Evolutionary conservation across 1,140 invertebrate species (phyloP).

Genomic region (Panonychus citri): DNA sequence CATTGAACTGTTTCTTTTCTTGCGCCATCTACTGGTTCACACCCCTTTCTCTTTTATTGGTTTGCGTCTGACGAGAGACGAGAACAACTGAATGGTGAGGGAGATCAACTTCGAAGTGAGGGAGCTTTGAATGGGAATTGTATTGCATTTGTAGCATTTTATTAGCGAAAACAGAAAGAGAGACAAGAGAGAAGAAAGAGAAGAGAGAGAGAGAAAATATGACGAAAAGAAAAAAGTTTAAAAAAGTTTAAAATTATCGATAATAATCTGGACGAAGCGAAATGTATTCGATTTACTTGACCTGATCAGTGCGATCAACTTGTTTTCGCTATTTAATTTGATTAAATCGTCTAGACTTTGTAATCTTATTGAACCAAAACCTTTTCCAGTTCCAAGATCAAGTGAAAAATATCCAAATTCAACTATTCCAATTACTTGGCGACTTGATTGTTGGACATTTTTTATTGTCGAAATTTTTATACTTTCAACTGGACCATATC

Average conservation of each 20-base stretch:
- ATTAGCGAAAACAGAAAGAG: no score
- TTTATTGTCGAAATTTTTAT: background rate
- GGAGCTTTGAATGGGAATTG: no score
- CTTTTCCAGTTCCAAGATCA: slow-evolving; percentile 2
- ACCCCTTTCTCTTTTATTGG: no score
- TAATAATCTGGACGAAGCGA: background rate
- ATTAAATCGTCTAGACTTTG: background rate
- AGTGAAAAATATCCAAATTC: slow-evolving; percentile 8
- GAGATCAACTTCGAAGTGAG: no score
- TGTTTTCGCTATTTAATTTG: background rate
- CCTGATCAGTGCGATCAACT: background rate
- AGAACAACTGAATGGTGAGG: no score
- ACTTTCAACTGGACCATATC: background rate
- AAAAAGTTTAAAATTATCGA: background rate
- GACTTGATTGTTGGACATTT: background rate
- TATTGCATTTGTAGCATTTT: no score
- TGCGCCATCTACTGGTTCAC: no score
- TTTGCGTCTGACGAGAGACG: no score
- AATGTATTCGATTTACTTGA: background rate
- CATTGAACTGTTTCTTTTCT: no score
- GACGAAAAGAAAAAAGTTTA: no score
- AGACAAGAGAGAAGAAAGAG: no score
- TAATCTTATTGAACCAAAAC: background rate
- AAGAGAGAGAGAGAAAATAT: no score
- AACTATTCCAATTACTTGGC: slow-evolving; percentile 4